phyloP scores from a whole-genome alignment of 2,888 invertebrate species.

The Cynaeus angustus region DNA sequence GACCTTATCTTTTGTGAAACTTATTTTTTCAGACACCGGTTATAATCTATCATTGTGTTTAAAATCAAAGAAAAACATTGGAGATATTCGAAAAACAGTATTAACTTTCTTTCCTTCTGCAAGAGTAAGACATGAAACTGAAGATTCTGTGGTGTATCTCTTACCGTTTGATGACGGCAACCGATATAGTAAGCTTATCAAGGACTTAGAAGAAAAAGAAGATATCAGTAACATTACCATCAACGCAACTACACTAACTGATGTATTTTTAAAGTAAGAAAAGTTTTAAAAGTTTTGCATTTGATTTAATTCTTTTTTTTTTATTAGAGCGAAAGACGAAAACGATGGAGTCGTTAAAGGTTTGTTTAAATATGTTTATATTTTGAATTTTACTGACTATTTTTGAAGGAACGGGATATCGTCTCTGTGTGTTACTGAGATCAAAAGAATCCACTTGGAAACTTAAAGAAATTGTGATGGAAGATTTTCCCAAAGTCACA shows the following conservation, averaged over 20 bases:
- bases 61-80: background rate
- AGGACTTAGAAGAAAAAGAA: slow-evolving; percentile 78
- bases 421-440: background rate
- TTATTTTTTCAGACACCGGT: slow-evolving; percentile 76
- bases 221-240: slow-evolving; percentile 85
- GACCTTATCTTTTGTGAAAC: no score
- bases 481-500: background rate
- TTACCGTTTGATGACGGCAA: slow-evolving; percentile 76
- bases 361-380: no score
- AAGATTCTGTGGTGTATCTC: slow-evolving; percentile 72
- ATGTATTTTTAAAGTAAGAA: slow-evolving; percentile 86
- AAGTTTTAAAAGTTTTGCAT: background rate
- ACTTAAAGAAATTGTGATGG: background rate
- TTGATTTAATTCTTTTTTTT: background rate
- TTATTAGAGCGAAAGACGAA: background rate
- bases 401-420: background rate
- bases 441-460: background rate
- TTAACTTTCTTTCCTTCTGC: slow-evolving; percentile 54
- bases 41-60: slow-evolving; percentile 72
- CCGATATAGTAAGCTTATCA: slow-evolving; percentile 73
- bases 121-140: slow-evolving; percentile 59
- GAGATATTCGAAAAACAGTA: background rate
- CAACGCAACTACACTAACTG: slow-evolving; percentile 92
- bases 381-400: no score
- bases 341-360: background rate